Evolutionary conservation across 30 jellyfish, hydroid and myxozoan species (phyloP).

Genomic region (Aurelia aurita): DNA sequence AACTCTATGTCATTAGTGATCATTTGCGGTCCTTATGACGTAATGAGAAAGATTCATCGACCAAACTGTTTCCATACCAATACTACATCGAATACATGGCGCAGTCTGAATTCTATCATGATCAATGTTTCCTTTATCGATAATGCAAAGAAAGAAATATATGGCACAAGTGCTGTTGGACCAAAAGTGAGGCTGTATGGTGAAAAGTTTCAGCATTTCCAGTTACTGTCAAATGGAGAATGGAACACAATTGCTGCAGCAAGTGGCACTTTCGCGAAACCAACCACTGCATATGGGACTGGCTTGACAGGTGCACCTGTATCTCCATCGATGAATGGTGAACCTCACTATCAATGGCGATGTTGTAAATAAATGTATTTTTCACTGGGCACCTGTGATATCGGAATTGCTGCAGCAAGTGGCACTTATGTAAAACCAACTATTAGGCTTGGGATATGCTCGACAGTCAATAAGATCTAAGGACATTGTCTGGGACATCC

Average conservation of each 20-base stretch:
- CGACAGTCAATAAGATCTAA: too few relatives aligned
- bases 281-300: too few relatives aligned
- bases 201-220: constrained; percentile 16
- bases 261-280: not conserved
- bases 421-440: too few relatives aligned
- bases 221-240: constrained; percentile 9
- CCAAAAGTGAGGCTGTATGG: constrained; percentile 22
- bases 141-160: constrained; percentile 1
- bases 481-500: too few relatives aligned
- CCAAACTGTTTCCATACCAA: constrained; percentile 21
- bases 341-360: not conserved
- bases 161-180: constrained; percentile 1
- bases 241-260: constrained; percentile 25
- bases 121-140: constrained; percentile 14
- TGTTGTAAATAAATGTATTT: not conserved
- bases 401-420: too few relatives aligned
- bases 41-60: not conserved
- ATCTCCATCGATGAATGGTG: not conserved
- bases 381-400: too few relatives aligned
- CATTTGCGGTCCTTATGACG: constrained; percentile 19
- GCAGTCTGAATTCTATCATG: not conserved
- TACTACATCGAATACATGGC: constrained; percentile 31
- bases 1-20: constrained; percentile 9
- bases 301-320: not conserved
- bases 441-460: too few relatives aligned